phyloP scores from a whole-genome alignment of 2,888 invertebrate genomes.

The Idaea biselata region DNA sequence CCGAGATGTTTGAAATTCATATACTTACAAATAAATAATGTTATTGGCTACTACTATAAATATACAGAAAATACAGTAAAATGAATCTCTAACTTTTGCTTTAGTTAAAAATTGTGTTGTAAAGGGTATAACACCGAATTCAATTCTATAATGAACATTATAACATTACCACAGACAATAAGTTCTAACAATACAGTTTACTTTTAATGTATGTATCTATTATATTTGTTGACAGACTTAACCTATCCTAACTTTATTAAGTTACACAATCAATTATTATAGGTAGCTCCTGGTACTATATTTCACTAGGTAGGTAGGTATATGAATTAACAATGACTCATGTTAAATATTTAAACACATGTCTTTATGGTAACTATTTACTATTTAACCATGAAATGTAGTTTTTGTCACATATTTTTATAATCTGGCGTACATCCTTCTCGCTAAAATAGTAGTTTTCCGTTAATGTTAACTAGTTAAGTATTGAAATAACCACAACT shows the following conservation, averaged over 20 bases:
- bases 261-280: neutral
- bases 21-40: too few species aligned
- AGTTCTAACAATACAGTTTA: too few species aligned
- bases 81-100: too few species aligned
- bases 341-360: neutral
- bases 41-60: too few species aligned
- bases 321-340: neutral
- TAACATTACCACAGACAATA: too few species aligned
- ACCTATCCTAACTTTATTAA: neutral
- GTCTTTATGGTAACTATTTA: neutral
- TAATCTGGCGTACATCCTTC: constrained; percentile 14
- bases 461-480: constrained; percentile 19
- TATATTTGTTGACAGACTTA: too few species aligned
- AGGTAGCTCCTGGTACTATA: neutral
- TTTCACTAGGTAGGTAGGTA: neutral
- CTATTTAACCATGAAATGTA: neutral
- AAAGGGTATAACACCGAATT: too few species aligned
- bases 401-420: constrained; percentile 13
- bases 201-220: too few species aligned
- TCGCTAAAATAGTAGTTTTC: constrained; percentile 13
- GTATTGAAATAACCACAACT: constrained; percentile 20
- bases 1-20: too few species aligned
- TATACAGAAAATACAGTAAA: too few species aligned
- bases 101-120: too few species aligned
- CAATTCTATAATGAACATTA: too few species aligned